Percentiles rank a stretch among this genome's conserved stretches.
phyloP scores from a whole-genome alignment of 2,888 invertebrate species.

The Aporophyla nigra region DNA sequence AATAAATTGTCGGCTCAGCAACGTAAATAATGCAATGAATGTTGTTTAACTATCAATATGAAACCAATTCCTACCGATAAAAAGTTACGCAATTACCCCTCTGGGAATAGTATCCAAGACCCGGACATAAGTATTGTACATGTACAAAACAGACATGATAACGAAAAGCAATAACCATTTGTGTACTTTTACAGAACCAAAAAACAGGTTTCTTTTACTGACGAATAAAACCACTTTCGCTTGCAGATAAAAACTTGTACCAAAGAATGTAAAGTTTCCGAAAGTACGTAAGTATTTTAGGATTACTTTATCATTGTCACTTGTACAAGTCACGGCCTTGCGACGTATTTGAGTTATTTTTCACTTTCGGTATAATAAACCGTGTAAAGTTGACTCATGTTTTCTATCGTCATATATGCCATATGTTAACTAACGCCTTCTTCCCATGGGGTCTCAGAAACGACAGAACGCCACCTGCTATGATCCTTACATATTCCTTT shows the following conservation, averaged over 20 bases:
- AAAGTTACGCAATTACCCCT: too few relatives aligned
- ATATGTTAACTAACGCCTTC: too few relatives aligned
- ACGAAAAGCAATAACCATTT: neutral
- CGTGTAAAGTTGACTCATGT: neutral
- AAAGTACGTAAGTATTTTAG: slow-evolving; percentile 14
- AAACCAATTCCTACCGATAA: too few relatives aligned
- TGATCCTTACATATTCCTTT: too few relatives aligned
- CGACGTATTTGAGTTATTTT: slow-evolving; percentile 25
- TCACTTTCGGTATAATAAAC: slow-evolving; percentile 35
- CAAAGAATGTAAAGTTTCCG: neutral
- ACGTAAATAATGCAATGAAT: too few relatives aligned
- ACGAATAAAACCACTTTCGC: slow-evolving; percentile 24
- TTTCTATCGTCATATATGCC: neutral
- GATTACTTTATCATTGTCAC: slow-evolving; percentile 33
- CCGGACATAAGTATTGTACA: neutral
- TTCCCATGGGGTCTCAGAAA: too few relatives aligned
- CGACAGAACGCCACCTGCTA: too few relatives aligned
- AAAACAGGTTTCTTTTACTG: slow-evolving; percentile 12
- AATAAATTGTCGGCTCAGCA: too few relatives aligned
- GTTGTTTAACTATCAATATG: too few relatives aligned
- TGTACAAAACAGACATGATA: neutral
- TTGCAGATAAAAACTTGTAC: slow-evolving; percentile 18
- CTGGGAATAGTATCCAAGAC: too few relatives aligned
- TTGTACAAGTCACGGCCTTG: slow-evolving; percentile 31
- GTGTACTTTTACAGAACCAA: neutral